A percentile compares a stretch with the other conserved stretches of the same genome.
Conservation (phyloP, 2,888 invertebrate genomes). For the Sinohyriopsis cumingii region DNA sequence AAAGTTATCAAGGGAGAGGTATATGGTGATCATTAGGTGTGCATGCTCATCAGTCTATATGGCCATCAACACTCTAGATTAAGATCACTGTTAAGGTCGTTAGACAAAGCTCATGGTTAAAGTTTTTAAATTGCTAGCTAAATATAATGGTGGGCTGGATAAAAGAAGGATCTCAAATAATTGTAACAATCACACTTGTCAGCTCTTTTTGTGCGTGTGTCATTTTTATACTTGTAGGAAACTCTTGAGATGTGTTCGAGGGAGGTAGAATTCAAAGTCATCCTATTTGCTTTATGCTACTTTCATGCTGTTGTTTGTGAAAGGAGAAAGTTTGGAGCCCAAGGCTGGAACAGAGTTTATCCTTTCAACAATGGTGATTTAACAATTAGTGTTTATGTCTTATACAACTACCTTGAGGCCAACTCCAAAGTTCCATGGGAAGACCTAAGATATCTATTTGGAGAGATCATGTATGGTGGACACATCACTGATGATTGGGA, state of each 20-base stretch:
- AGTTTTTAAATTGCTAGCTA: too few relatives aligned
- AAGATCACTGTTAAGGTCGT: too few relatives aligned
- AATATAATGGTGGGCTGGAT: too few relatives aligned
- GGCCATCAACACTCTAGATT: too few relatives aligned
- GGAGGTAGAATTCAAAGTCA: slow-evolving; percentile 96
- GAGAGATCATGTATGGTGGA: slow-evolving; percentile 98
- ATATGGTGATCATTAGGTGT: too few relatives aligned
- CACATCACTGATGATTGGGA: slow-evolving; percentile 99
- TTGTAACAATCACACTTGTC: too few relatives aligned
- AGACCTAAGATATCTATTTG: slow-evolving; percentile 93
- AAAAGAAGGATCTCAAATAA: too few relatives aligned
- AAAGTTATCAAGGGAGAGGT: too few relatives aligned
- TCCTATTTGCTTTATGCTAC: slow-evolving; percentile 88
- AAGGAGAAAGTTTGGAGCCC: slow-evolving; percentile 94
- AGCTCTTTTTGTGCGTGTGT: too few relatives aligned
- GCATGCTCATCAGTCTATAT: too few relatives aligned
- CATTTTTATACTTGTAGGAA: slow-evolving; percentile 74
- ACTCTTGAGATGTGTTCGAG: slow-evolving; percentile 95
- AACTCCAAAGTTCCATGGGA: slow-evolving; percentile 93
- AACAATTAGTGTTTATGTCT: slow-evolving; percentile 93
- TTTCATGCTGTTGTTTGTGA: slow-evolving; percentile 97
- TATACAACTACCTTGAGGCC: slow-evolving; percentile 94
- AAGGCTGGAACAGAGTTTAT: slow-evolving; percentile 83
- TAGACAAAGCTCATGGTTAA: too few relatives aligned
- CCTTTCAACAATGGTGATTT: slow-evolving; percentile 95